A percentile compares a stretch with the other conserved stretches of the same genome.
Evolutionary conservation across 2,113 vertebrate species (phyloP).

Genomic region (Micromys minutus): DNA sequence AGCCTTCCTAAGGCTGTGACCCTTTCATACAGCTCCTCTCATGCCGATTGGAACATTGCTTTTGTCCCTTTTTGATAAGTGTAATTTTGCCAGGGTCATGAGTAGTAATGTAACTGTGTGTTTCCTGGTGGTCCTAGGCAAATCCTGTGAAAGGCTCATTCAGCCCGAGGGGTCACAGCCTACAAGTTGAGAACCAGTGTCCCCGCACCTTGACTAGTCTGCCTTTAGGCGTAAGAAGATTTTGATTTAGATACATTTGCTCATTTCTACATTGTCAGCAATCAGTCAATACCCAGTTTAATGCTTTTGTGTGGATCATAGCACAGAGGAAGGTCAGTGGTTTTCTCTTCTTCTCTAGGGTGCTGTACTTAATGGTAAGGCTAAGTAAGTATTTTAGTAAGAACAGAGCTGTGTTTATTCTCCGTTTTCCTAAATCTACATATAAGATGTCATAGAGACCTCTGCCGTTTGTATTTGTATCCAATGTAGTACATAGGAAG

Average conservation of each 20-base stretch:
- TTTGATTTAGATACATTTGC: conserved; percentile 8
- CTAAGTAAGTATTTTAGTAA: conserved; percentile 74
- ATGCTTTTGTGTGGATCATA: conserved; percentile 21
- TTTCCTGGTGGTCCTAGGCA: not conserved
- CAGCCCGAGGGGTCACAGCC: not conserved
- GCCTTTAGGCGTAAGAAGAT: conserved; percentile 13
- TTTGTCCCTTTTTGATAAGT: not conserved
- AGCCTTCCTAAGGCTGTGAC: not conserved
- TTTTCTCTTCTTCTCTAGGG: conserved; percentile 70
- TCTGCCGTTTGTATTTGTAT: conserved; percentile 50
- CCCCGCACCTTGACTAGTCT: not conserved
- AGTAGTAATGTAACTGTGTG: not conserved
- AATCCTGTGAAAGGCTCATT: not conserved
- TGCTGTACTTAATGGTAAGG: conserved; percentile 71
- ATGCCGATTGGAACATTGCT: too few species aligned
- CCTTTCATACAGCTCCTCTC: not conserved
- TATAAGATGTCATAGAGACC: conserved; percentile 9
- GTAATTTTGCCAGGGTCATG: not conserved
- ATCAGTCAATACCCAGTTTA: not conserved
- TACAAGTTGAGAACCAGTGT: not conserved
- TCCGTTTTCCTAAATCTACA: conserved; percentile 53
- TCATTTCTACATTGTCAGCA: conserved; percentile 36
- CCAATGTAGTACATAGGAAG: conserved; percentile 32
- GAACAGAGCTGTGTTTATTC: conserved; percentile 24
- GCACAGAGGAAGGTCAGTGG: conserved; percentile 52